A percentile compares a stretch with the other conserved stretches of the same genome.
These are phyloP conservation scores for Harpagifer antarcticus DNA, from an alignment of 2,797 vertebrate species.

Conservation along the genomic window DNA sequence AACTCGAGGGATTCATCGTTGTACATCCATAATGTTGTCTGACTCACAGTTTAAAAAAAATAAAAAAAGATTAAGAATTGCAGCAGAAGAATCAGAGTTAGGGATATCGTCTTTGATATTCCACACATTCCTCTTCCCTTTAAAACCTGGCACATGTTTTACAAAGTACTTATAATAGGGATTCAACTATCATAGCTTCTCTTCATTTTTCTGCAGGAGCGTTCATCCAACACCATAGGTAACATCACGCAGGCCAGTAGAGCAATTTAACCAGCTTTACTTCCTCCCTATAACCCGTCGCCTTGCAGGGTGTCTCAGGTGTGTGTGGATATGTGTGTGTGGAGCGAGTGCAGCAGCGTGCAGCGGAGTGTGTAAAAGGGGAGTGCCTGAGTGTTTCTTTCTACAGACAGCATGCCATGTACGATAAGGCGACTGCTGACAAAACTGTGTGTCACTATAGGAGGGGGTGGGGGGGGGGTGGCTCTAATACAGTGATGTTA, in stretches of 20 bases:
- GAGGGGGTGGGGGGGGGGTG: background rate
- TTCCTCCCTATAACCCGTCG: constrained; percentile 43
- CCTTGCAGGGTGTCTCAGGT: constrained; percentile 46
- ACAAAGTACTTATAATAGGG: background rate
- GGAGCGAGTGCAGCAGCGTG: constrained; percentile 38
- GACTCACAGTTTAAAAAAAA: background rate
- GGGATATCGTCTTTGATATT: background rate
- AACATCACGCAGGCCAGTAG: constrained; percentile 27
- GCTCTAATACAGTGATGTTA: constrained; percentile 23
- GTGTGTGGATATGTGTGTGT: constrained; percentile 26
- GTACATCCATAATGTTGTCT: background rate
- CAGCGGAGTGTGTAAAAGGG: constrained; percentile 49
- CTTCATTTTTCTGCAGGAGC: background rate
- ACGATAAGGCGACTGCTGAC: constrained; percentile 59
- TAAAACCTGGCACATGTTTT: background rate
- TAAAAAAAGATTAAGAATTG: background rate
- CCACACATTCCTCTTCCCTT: background rate
- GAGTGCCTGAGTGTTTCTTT: constrained; percentile 41
- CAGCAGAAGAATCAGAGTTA: background rate
- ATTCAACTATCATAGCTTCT: constrained; percentile 1
- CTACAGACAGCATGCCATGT: constrained; percentile 62
- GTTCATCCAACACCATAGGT: constrained; percentile 18
- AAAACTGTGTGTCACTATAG: constrained; percentile 39
- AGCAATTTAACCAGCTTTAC: constrained; percentile 56
- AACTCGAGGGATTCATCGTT: background rate